Evolutionary conservation across 2,797 vertebrate species (phyloP).

Genomic region (Mus spretus): DNA sequence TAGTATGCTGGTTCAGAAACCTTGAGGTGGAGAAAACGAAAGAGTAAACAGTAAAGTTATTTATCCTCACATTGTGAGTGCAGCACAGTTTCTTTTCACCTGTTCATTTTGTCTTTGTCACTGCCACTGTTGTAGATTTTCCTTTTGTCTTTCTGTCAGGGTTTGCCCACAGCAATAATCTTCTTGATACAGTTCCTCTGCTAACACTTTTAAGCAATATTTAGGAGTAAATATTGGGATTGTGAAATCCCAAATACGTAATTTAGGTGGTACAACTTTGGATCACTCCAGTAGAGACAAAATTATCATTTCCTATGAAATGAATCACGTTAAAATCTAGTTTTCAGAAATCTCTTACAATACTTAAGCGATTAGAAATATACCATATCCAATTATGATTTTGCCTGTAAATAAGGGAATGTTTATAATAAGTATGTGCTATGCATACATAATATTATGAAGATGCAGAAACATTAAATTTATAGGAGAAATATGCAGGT

Average conservation of each 20-base stretch:
- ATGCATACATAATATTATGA: background rate
- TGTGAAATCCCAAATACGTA: slow-evolving; percentile 23
- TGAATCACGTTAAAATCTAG: slow-evolving; percentile 14
- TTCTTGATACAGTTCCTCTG: slow-evolving; percentile 10
- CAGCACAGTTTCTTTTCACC: background rate
- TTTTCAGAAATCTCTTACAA: slow-evolving; percentile 52
- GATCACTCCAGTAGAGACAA: background rate
- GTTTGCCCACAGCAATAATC: background rate
- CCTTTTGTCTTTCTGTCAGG: background rate
- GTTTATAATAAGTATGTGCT: background rate
- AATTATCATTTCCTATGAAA: slow-evolving; percentile 9
- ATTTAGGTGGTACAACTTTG: background rate
- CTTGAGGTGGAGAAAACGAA: slow-evolving; percentile 32
- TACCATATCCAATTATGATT: background rate
- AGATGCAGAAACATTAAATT: background rate
- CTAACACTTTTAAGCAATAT: slow-evolving; percentile 33
- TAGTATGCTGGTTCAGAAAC: slow-evolving; percentile 14
- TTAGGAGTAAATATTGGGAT: background rate
- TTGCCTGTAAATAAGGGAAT: slow-evolving; percentile 32
- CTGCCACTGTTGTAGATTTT: background rate
- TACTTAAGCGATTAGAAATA: background rate
- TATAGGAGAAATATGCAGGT: background rate
- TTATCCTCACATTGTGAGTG: slow-evolving; percentile 19
- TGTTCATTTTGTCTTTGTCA: background rate
- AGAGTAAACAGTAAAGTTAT: background rate